Base-by-base conservation (phyloP, 2,888 invertebrate species). In the Schrankia costaestrigalis region DNA sequence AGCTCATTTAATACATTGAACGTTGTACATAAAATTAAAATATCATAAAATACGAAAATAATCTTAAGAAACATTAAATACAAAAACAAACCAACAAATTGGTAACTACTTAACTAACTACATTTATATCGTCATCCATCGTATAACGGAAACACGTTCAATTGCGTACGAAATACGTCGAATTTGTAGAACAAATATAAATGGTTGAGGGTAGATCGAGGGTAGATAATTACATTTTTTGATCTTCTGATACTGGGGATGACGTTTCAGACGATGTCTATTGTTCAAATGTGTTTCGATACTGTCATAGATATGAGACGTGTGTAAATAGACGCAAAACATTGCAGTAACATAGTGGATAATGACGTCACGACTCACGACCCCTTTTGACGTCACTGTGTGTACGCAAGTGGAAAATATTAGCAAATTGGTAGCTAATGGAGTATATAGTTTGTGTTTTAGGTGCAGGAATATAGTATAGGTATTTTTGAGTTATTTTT, bases 211-310 rank as follows among this genome's bases (percentile, higher is more conserved):
- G 86, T 82, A 85, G 86, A 86, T 86, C 80, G 72, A 73, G 87
- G 87, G 86, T 81, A 82, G 87, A 87, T 87, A 87, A 87, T 86
- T 87, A 85, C 86, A 86, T 86, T 86, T 86, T 83, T 86, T 86
- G 85, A 86, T 85, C 85, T 84, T 76, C 73, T 70, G 65, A 70
- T 67, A 64, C 69, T 64, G 77, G 79, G 79, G 79, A 69, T 76
- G 81, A 74, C 78, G 74, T 75, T 67, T 64, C 56, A 59, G 41
- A 49, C 46, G 46, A 56, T 42, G 56, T 48, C 63, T 71, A n/a
- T 76, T 78, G 75, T 79, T 50, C 56, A 46, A n/a, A 65, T 64
- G 55, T 76, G 75, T 77, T 73, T 69, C 66, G 81, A 81, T 84
- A 83, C 79, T 80, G 85, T 80, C 82, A 73, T 54, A 75, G 78